These are phyloP conservation scores for Augochlora pura DNA, from an alignment of 1,140 invertebrate genomes.

Conservation along the genomic window DNA sequence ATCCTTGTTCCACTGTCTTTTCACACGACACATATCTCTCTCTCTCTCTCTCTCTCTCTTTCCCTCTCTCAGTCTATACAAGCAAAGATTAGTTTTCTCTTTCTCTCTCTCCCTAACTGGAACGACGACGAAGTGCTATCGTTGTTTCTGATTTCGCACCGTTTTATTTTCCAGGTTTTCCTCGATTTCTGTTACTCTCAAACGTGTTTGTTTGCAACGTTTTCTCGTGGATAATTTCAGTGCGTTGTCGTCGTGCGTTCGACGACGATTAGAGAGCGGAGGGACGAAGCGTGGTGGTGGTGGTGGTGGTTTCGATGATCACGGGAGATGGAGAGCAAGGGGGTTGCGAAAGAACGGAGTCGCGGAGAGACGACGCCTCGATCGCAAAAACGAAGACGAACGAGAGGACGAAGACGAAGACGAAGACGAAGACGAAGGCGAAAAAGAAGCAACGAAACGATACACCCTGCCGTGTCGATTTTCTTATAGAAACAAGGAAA, in stretches of 20 bases:
- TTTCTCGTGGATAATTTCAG: slow-evolving; percentile 23
- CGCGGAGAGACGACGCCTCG: slow-evolving; percentile 4
- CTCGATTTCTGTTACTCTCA: slow-evolving; percentile 30
- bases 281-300: background rate
- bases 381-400: background rate
- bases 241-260: slow-evolving; percentile 46
- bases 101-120: slow-evolving; percentile 23
- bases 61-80: background rate
- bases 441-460: background rate
- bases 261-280: slow-evolving; percentile 40
- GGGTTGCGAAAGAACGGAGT: slow-evolving; percentile 12
- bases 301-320: no score
- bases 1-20: slow-evolving; percentile 39
- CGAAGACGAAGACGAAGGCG: slow-evolving; percentile 31
- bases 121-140: slow-evolving; percentile 39
- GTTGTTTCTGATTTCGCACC: background rate
- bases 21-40: background rate
- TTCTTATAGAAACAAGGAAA: background rate
- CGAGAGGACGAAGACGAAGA: slow-evolving; percentile 25
- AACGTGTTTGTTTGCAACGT: background rate
- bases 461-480: background rate
- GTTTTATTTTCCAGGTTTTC: background rate
- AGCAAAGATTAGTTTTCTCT: slow-evolving; percentile 53
- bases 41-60: background rate
- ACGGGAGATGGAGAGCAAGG: no score